These are phyloP conservation scores for Hemaris fuciformis DNA, from an alignment of 2,888 invertebrate genomes.

Conservation along the genomic window DNA sequence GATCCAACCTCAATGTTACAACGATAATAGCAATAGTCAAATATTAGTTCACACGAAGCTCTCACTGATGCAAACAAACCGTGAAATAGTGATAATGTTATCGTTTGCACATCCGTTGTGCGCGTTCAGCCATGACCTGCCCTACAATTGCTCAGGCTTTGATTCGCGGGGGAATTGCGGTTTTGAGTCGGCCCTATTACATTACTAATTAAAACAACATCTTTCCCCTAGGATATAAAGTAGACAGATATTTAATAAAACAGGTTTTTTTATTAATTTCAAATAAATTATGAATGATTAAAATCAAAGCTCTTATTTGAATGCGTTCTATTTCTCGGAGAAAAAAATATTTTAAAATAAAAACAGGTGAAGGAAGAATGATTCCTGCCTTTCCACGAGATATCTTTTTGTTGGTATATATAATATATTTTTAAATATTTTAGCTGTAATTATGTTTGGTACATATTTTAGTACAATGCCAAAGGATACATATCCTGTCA, in stretches of 20 bases:
- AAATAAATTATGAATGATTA: too few relatives aligned
- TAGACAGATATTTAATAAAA: too few relatives aligned
- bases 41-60: conserved; percentile 40
- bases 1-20: conserved; percentile 22
- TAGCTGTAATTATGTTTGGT: too few relatives aligned
- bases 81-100: conserved; percentile 63
- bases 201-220: conserved; percentile 18
- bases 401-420: too few relatives aligned
- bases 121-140: conserved; percentile 78
- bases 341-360: neutral
- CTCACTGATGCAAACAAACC: conserved; percentile 38
- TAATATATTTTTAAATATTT: too few relatives aligned
- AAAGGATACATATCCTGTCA: too few relatives aligned
- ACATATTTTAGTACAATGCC: too few relatives aligned
- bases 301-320: too few relatives aligned
- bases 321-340: neutral
- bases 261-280: too few relatives aligned
- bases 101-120: conserved; percentile 74
- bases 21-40: conserved; percentile 26
- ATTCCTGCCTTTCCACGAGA: too few relatives aligned
- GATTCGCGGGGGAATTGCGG: conserved; percentile 56
- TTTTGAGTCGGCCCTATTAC: conserved; percentile 45
- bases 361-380: too few relatives aligned
- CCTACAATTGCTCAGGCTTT: conserved; percentile 62
- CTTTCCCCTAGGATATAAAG: too few relatives aligned